Percentiles rank a stretch among this genome's conserved stretches.
phyloP scores from a whole-genome alignment of 2,888 invertebrate species.

The Diplazon laetatorius region DNA sequence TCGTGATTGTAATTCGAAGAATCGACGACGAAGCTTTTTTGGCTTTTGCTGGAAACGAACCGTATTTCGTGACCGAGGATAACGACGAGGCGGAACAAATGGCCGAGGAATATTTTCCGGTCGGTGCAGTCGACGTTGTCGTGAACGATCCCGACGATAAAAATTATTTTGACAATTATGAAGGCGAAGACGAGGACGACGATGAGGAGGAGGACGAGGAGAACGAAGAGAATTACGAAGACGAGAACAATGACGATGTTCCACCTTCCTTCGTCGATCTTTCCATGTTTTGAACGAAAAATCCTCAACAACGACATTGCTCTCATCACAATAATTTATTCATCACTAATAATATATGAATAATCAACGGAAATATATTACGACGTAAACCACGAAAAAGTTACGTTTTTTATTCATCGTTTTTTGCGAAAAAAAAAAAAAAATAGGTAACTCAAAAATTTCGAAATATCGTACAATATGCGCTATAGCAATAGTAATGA shows the following conservation, averaged over 20 bases:
- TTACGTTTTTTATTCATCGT: no score
- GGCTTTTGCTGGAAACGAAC: conserved; percentile 86
- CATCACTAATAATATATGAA: no score
- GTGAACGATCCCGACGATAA: conserved; percentile 56
- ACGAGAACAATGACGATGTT: conserved; percentile 46
- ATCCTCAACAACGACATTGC: no score
- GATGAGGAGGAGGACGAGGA: conserved; percentile 64
- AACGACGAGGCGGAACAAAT: conserved; percentile 86
- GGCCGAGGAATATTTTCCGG: conserved; percentile 88
- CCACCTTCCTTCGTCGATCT: conserved; percentile 51
- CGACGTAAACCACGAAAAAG: no score
- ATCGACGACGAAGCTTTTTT: conserved; percentile 86
- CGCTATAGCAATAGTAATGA: no score
- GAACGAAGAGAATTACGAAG: conserved; percentile 56
- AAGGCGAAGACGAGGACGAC: conserved; percentile 50
- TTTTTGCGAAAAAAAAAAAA: no score
- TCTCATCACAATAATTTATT: no score
- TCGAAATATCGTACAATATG: no score
- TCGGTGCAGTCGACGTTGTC: conserved; percentile 78
- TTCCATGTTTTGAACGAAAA: conserved; percentile 44
- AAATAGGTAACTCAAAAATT: no score
- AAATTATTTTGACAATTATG: conserved; percentile 55
- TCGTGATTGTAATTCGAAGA: conserved; percentile 87
- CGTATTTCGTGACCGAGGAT: conserved; percentile 88
- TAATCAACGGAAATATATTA: no score